Evolutionary conservation across 2,113 vertebrate genomes (phyloP), one percentile per base, ranked within the genome.

Genomic region (Atherinomorus stipes): DNA sequence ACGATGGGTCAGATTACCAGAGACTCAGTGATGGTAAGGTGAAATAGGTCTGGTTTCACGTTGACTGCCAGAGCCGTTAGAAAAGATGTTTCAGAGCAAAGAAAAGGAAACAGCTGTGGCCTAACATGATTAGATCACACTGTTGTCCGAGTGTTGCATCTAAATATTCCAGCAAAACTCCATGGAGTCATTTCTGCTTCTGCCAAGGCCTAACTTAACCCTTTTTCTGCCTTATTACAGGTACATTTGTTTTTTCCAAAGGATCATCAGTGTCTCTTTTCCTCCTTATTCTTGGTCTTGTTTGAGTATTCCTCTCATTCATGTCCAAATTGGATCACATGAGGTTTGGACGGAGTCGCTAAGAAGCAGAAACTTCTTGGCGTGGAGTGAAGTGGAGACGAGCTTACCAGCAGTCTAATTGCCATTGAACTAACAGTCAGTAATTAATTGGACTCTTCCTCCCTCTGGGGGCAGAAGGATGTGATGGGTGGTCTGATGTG

Each of bases 371-470:
- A 75, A 44, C 44, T 51, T 45, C n/a, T 7, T 26, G 54, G 56
- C 8, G 40, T 25, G 52, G 42, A 75, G 66, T 65, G 69, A 60
- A 74, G 76, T 78, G 47, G 57, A 83, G 68, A 51, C 26, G 23
- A 60, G 76, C 49, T 74, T 76, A 76, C 28, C 78, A 72, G 78
- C 52, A 19, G 45, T 58, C 78, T 91, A 90, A 88, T 89, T 86
- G 78, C 74, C 72, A 81, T 82, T 81, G 85, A 89, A 89, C 86
- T 65, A 82, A 74, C 76, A 87, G 79, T 86, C 79, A 38, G 76
- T 87, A 87, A 91, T 88, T 89, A 91, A 92, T 87, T 82, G 81
- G 74, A 81, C 49, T 81, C 68, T 71, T 80, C 83, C 75, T 78
- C 72, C 80, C 79, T 59, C 38, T 61, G 75, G 70, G 64, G 69